Evolutionary conservation across 2,797 vertebrate genomes (phyloP), one percentile per base, ranked within the genome.

Genomic region (Geotrypetes seraphini): DNA sequence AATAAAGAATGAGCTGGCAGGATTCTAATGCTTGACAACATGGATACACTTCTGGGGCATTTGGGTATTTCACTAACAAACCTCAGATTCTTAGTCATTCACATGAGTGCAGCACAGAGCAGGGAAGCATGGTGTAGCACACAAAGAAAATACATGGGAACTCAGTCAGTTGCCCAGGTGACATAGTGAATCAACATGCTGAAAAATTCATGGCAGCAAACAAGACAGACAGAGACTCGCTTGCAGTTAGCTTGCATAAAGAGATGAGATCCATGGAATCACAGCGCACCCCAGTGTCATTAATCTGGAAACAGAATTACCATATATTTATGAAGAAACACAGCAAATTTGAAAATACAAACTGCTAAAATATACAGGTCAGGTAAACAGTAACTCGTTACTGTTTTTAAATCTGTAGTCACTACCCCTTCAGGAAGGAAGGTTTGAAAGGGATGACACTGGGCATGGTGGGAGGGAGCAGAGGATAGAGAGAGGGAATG

Each of bases 241-340:
- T 21, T 19, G 2, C 43, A 48, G 51, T 5, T 28, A 22, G 4
- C 14, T 5, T 5, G 4, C 18, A 18, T 22, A 5, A 37, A 33
- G 36, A 45, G 12, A 42, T 31, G 31, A 19, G n/a, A 61, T 40
- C 60, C 28, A 25, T 69, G 56, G 78, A 67, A 59, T 42, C 47
- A 78, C 60, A 86, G 79, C 84, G 81, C 83, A 81, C 83, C 61
- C 85, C 83, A 63, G 70, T 61, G 86, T 75, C 60, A 47, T n/a
- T 7, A 53, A 49, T 5, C 13, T 5, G 45, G 37, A 43, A 27
- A 10, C 16, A 31, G 19, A 7, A 3, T 17, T 28, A 16, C 11
- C 3, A 16, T 14, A 6, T 0, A 3, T 9, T 35, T 33, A 10
- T 10, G 20, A 25, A 45, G 20, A 25, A 45, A 2, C n/a, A n/a